Evolutionary conservation across 2,113 vertebrate species (phyloP), one percentile per base, ranked within the genome.

Genomic region (Corydoras sp.): DNA sequence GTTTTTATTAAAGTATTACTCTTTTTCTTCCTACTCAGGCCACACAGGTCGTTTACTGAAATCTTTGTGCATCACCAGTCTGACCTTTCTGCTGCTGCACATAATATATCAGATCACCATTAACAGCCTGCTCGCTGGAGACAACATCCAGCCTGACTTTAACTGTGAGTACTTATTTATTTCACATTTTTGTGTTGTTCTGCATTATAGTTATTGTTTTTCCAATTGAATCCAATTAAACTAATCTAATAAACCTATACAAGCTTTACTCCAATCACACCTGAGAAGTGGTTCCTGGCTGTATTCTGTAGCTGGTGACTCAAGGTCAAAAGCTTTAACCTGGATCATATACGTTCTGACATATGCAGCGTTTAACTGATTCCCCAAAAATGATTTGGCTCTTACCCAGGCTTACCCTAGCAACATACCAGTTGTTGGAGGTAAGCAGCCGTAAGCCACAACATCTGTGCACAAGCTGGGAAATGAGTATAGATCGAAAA

Each of bases 11-110:
- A 3, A 31, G 58, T 8, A 69, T 59, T 56, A 69, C 67, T 29
- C 35, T 32, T 50, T 7, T 60, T 18, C 15, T 80, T 85, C 79
- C 82, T 65, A 84, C 80, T 62, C 65, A 98, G 94, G 92, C 54
- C 91, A 93, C 80, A 93, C 91, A 0, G 88, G 92, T 79, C 88
- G 90, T 59, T 85, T 95, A 82, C 85, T 98, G 81, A 95, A 88
- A 80, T 92, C 90, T 7, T 82, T 94, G 65, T 95, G 93, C 80
- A 89, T 94, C 82, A 90, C 84, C 84, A 97, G 94, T 86, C 83
- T 95, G 31, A 90, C 92, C 66, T 98, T 97, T 85, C 87, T 97
- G 83, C 79, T 94, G 73, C 88, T 98, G 64, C 94, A 98, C 82
- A 89, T 92, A 71, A 88, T 94, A 84, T 95, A 93, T 82, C 94